Conservation (phyloP, 2,888 invertebrate species). For the Lasioglossum villosulum region DNA sequence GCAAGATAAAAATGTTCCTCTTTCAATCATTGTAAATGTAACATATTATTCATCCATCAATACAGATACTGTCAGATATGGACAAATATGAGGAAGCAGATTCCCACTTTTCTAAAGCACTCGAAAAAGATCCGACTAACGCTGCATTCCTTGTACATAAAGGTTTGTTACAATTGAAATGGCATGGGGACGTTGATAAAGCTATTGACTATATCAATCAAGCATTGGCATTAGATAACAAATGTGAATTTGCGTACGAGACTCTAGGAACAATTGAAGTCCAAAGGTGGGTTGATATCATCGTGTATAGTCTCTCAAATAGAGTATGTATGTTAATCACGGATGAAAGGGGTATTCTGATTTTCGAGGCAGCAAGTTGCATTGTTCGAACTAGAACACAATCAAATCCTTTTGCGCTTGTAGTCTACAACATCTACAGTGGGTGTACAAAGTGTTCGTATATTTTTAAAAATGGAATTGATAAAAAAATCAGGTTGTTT, state of each 20-base stretch:
- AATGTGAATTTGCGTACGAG: constrained; percentile 98
- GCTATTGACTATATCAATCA: constrained; percentile 91
- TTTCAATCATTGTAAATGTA: constrained; percentile 1
- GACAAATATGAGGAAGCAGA: constrained; percentile 94
- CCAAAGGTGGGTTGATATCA: constrained; percentile 85
- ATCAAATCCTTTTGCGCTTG: too few relatives aligned
- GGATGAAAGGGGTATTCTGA: constrained; percentile 8
- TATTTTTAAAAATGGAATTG: too few relatives aligned
- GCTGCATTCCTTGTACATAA: constrained; percentile 95
- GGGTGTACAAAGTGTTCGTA: too few relatives aligned
- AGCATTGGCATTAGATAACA: constrained; percentile 94
- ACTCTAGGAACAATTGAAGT: constrained; percentile 97
- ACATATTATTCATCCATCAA: neutral
- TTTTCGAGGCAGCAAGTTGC: neutral
- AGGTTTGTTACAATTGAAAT: constrained; percentile 93
- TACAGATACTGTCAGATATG: constrained; percentile 91
- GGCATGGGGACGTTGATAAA: constrained; percentile 92
- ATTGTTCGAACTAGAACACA: too few relatives aligned
- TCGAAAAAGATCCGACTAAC: constrained; percentile 93
- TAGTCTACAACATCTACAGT: too few relatives aligned
- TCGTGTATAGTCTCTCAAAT: neutral
- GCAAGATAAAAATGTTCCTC: neutral
- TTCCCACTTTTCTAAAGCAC: constrained; percentile 91
- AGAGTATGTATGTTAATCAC: constrained; percentile 25
- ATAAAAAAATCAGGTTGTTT: too few relatives aligned